Evolutionary conservation across 1,140 invertebrate species (phyloP).

Genomic region (Hyles euphorbiae): DNA sequence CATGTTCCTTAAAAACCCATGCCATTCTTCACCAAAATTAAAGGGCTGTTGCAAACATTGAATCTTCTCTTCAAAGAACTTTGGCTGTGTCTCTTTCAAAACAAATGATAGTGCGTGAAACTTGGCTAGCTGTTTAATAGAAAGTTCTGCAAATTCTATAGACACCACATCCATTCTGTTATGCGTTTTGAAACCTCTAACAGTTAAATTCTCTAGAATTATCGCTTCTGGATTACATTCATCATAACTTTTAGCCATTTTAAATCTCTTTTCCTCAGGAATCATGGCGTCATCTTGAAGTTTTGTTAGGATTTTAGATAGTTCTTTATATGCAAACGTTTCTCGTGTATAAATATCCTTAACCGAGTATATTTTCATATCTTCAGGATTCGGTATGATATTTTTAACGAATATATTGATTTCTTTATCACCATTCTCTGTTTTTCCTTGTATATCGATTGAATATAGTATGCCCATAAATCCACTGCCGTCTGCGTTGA

Average conservation of each 20-base stretch:
- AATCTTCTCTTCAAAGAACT: conserved; percentile 23
- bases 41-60: conserved; percentile 38
- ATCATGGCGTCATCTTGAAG: conserved; percentile 38
- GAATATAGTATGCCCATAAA: conserved; percentile 31
- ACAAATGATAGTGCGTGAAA: conserved; percentile 27
- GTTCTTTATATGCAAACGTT: conserved; percentile 29
- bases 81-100: conserved; percentile 15
- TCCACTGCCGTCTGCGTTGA: conserved; percentile 24
- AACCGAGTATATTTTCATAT: conserved; percentile 24
- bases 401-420: conserved; percentile 39
- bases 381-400: conserved; percentile 15
- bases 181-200: conserved; percentile 30
- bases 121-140: conserved; percentile 15
- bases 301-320: conserved; percentile 24
- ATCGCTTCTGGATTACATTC: conserved; percentile 23
- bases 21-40: conserved; percentile 37
- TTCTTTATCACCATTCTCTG: conserved; percentile 23
- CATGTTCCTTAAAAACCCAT: conserved; percentile 35
- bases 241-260: conserved; percentile 25
- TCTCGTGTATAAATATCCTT: conserved; percentile 27
- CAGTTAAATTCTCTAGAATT: conserved; percentile 37
- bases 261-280: conserved; percentile 27
- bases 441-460: conserved; percentile 32
- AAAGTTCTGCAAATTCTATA: conserved; percentile 29
- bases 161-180: conserved; percentile 22